Base-by-base conservation (phyloP, 2,888 invertebrate genomes). In the Napeogenes sylphis region DNA sequence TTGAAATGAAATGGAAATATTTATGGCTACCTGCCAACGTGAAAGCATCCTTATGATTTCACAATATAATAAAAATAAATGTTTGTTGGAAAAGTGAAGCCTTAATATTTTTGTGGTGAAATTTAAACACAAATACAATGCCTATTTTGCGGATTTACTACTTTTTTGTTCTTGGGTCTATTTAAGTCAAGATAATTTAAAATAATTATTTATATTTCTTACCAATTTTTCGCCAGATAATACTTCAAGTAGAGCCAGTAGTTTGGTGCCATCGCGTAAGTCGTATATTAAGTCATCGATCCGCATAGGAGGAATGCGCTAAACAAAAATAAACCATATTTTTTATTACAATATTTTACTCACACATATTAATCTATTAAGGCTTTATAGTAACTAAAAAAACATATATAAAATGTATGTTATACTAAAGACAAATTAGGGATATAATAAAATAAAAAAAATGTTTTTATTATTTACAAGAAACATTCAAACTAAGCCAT, bases 231-330 rank as follows among this genome's bases (percentile, higher is more conserved):
- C 98, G 75, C 98, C 98, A 64, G 98, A 98, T 71, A 99, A 91
- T 74, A 98, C 97, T 92, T 99, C 98, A 73, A 99, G 93, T 78
- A 99, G 92, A 72, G 97, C 97, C 81, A 99, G 93, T 65, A 99
- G 93, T 83, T 94, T 96, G 62, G 97, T 97, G 74, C 99, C 99
- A 94, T 98, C 98, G 88, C 97, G 97, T 75, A 99, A 93, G 86
- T 99, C 98, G 77, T 97, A 96, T 83, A 98, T 98, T 84, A 99
- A 93, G 84, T 99, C 97, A 78, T 97, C 95, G 78, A 99, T 95
- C 83, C 96, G 95, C 86, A 97, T 92, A 79, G 98, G 97, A 87
- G 98, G 98, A 91, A 95, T 94, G 89, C 97, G 95, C 98, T 98
- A 89, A 0, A 91, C 10, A 42, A 42, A 42, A 10, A 10, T 6